A percentile compares a stretch with the other conserved stretches of the same genome.
These are phyloP conservation scores for Volucella inflata DNA, from an alignment of 2,888 invertebrate species.

Conservation along the genomic window DNA sequence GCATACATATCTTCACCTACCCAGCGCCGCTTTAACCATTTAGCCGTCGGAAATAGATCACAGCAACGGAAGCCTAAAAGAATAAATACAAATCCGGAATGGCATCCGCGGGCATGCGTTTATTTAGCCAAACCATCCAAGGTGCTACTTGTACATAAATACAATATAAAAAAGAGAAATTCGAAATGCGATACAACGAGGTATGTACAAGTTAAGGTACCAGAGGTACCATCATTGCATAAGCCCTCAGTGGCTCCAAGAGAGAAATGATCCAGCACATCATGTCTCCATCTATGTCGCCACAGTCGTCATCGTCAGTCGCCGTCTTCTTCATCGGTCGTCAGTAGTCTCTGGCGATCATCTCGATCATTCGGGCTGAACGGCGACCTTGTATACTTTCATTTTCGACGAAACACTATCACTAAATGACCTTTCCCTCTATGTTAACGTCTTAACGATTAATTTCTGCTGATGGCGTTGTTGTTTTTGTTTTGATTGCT, in stretches of 20 bases:
- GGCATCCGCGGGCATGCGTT: slow-evolving; percentile 11
- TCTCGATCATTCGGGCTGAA: slow-evolving; percentile 41
- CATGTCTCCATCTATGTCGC: slow-evolving; percentile 38
- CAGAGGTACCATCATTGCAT: slow-evolving; percentile 55
- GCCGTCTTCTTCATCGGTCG: neutral
- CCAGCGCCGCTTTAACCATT: slow-evolving; percentile 2
- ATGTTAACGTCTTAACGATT: slow-evolving; percentile 45
- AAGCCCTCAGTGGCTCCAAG: slow-evolving; percentile 56
- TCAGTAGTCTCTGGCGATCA: slow-evolving; percentile 9
- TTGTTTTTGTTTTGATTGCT: neutral
- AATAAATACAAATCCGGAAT: slow-evolving; percentile 19
- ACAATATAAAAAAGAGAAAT: slow-evolving; percentile 71
- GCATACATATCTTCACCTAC: too few relatives aligned
- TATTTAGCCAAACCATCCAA: neutral
- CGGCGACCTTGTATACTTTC: slow-evolving; percentile 73
- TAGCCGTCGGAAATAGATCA: slow-evolving; percentile 40
- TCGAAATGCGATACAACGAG: slow-evolving; percentile 55
- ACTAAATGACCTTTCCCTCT: slow-evolving; percentile 72
- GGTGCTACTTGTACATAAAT: slow-evolving; percentile 43
- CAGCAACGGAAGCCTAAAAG: slow-evolving; percentile 9
- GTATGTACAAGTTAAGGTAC: too few relatives aligned
- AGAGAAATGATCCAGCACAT: slow-evolving; percentile 69
- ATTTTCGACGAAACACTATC: slow-evolving; percentile 68
- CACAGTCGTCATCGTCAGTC: slow-evolving; percentile 1
- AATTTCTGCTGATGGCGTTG: slow-evolving; percentile 36